Conservation (phyloP, 1,140 invertebrate genomes). For the Ptiloglossa arizonensis region DNA sequence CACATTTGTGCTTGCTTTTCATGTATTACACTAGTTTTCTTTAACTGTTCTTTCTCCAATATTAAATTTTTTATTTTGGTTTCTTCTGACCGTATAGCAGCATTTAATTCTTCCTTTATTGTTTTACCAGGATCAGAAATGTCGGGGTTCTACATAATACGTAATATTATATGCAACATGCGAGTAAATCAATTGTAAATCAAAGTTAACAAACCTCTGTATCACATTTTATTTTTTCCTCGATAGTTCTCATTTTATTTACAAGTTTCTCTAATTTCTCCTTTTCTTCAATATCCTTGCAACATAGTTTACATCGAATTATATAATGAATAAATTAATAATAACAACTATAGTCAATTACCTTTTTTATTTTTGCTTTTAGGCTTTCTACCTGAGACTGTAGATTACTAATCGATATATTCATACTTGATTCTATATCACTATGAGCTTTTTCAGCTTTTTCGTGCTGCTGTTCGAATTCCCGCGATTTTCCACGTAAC, state of each 20-base stretch:
- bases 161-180: neutral
- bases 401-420: constrained; percentile 82
- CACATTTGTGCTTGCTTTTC: constrained; percentile 86
- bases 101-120: constrained; percentile 71
- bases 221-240: constrained; percentile 72
- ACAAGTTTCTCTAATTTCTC: constrained; percentile 60
- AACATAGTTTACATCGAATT: constrained; percentile 5
- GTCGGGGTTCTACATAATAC: constrained; percentile 56
- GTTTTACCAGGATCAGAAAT: constrained; percentile 59
- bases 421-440: constrained; percentile 82
- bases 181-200: neutral
- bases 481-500: constrained; percentile 82
- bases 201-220: constrained; percentile 57
- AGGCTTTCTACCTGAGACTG: constrained; percentile 64
- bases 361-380: constrained; percentile 81
- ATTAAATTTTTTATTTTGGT: constrained; percentile 76
- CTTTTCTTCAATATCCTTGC: constrained; percentile 62
- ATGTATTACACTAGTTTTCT: constrained; percentile 82
- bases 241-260: constrained; percentile 65
- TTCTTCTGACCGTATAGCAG: constrained; percentile 67
- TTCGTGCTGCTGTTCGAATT: constrained; percentile 84
- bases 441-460: constrained; percentile 84
- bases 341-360: constrained; percentile 37
- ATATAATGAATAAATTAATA: neutral
- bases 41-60: constrained; percentile 84